Base-by-base conservation (phyloP, 2,113 vertebrate species). In the Xiphias gladius region DNA sequence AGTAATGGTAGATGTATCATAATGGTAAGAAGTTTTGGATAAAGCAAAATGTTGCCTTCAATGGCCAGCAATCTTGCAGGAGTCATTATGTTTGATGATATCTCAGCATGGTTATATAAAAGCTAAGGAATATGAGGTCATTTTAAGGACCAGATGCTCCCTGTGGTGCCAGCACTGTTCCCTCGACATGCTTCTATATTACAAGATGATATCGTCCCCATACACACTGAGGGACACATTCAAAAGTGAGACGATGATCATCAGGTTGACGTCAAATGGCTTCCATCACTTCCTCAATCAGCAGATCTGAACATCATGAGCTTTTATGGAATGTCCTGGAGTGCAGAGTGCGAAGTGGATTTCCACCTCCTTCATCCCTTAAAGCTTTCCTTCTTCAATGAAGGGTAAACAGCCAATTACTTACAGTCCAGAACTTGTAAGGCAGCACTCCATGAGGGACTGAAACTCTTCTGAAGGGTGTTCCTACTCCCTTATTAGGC, bases 341-440 rank as follows among this genome's bases (percentile, higher is more conserved):
- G 91, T 75, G 90, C 73, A 67, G 67, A 86, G 78, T 79, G 82
- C 9, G 59, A 52, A 74, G 81, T 91, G 79, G 84, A 91, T 91
- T 92, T 86, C 76, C 71, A 88, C 82, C 57, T 83, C 89, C 89
- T 90, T 90, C 89, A 89, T 91, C 82, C 78, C 88, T 90, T 88
- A 88, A 87, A 92, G 91, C 87, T 83, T 87, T 89, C 55, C 89
- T 79, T 82, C 86, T 92, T 91, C 90, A 84, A 66, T 86, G 79
- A 82, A 85, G 88, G 79, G 83, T 90, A 93, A 93, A 91, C 88
- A 94, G 88, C 88, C 88, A 86, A 90, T 92, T 92, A 92, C 91
- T 89, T 86, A 86, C 85, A 88, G 90, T 87, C 73, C 87, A 91
- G 59, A 79, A 88, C 83, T 88, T 90, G 85, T 77, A 74, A 86